Conservation (phyloP, 2,888 invertebrate species). For the Scaptomyza reducta region DNA sequence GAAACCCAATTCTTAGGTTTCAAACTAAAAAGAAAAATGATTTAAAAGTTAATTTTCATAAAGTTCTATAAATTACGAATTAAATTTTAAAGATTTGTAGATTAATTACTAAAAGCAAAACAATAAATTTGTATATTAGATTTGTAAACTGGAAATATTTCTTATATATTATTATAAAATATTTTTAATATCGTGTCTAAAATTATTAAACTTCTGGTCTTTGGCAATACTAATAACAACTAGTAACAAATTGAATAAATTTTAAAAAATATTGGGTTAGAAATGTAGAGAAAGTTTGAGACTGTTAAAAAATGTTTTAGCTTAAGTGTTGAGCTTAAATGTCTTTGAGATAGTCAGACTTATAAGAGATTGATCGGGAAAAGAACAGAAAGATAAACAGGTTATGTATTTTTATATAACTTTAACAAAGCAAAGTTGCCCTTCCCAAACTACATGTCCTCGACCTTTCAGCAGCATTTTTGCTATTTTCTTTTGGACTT, state of each 20-base stretch:
- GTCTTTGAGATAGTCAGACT: not conserved
- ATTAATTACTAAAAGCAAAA: too few species aligned
- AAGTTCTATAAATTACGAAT: too few species aligned
- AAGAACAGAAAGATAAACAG: not conserved
- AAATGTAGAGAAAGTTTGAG: not conserved
- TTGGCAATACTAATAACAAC: too few species aligned
- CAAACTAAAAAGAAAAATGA: too few species aligned
- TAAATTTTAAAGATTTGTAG: too few species aligned
- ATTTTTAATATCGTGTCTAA: too few species aligned
- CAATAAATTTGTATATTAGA: too few species aligned
- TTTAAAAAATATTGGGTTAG: not conserved
- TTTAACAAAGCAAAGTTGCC: not conserved
- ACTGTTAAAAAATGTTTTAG: not conserved
- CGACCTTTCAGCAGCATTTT: constrained; percentile 55
- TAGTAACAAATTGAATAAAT: not conserved
- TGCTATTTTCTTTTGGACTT: constrained; percentile 17
- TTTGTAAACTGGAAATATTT: too few species aligned
- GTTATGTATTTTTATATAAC: not conserved
- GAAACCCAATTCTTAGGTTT: too few species aligned
- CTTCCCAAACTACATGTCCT: constrained; percentile 49
- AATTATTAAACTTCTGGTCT: too few species aligned
- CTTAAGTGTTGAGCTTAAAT: not conserved
- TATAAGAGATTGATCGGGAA: not conserved
- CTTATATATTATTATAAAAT: too few species aligned
- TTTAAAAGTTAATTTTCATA: too few species aligned